These are phyloP conservation scores for Thamnophis sirtalis DNA, from an alignment of 2,113 vertebrate genomes.

Conservation along the genomic window DNA sequence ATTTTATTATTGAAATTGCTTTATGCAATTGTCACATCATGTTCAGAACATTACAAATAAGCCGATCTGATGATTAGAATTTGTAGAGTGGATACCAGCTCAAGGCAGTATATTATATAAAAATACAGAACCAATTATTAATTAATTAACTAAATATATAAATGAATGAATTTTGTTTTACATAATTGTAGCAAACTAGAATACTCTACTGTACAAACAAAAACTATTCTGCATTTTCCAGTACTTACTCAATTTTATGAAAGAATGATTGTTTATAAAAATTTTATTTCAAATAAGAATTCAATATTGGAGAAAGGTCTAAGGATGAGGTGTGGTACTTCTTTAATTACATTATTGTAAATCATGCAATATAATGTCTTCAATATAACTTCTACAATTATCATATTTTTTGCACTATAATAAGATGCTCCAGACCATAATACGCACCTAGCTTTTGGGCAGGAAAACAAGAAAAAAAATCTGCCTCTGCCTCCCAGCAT, in stretches of 20 bases:
- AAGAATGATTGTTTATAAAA: neutral
- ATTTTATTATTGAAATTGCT: neutral
- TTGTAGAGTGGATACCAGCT: neutral
- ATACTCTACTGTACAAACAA: neutral
- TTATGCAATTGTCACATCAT: neutral
- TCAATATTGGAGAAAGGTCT: neutral
- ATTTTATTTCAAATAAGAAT: neutral
- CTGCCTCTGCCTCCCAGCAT: too few relatives aligned
- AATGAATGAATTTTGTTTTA: neutral
- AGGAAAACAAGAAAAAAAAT: too few relatives aligned
- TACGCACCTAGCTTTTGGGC: too few relatives aligned
- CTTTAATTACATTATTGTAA: neutral
- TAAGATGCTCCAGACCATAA: too few relatives aligned
- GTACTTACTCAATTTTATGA: neutral
- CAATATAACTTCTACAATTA: neutral
- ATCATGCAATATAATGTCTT: neutral
- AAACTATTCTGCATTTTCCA: neutral
- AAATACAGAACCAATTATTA: neutral
- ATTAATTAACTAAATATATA: neutral
- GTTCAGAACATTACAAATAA: neutral
- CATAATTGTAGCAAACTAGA: neutral
- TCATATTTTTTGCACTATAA: too few relatives aligned
- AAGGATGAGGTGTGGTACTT: neutral
- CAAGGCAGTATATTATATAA: neutral
- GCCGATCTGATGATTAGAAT: neutral